These are phyloP conservation scores for Drosophila yooni DNA, from an alignment of 2,888 invertebrate genomes.

Conservation along the genomic window DNA sequence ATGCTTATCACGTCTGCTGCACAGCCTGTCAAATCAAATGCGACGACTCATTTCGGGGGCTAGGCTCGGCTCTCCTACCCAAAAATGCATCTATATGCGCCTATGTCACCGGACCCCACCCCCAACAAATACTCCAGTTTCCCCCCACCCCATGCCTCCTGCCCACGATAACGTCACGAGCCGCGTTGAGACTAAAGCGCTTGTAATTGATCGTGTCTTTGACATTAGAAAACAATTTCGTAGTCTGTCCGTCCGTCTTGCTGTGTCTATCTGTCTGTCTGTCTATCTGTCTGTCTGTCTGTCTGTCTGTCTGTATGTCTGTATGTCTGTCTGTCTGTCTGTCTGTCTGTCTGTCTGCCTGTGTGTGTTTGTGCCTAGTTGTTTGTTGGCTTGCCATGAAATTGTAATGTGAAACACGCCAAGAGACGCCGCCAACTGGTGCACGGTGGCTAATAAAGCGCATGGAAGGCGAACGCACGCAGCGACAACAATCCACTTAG, in stretches of 20 bases:
- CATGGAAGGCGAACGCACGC: conserved; percentile 62
- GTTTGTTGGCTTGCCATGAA: conserved; percentile 37
- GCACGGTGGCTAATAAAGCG: conserved; percentile 76
- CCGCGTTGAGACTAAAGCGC: conserved; percentile 61
- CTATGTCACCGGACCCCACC: neutral
- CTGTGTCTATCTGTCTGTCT: conserved; percentile 8
- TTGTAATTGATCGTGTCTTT: conserved; percentile 78
- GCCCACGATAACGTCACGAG: conserved; percentile 49
- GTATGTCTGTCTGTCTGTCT: conserved; percentile 4
- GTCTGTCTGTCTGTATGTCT: conserved; percentile 8
- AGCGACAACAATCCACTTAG: conserved; percentile 80
- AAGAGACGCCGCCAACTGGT: conserved; percentile 70
- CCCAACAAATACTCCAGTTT: neutral
- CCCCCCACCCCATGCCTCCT: neutral
- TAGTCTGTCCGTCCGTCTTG: conserved; percentile 17
- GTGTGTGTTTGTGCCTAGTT: neutral
- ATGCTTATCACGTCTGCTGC: conserved; percentile 45
- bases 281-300: conserved; percentile 16
- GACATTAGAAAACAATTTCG: conserved; percentile 71
- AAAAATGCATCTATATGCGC: conserved; percentile 6
- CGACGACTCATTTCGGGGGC: conserved; percentile 26
- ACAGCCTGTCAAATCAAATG: conserved; percentile 29
- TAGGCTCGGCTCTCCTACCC: conserved; percentile 20
- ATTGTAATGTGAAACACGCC: conserved; percentile 57
- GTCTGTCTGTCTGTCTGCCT: conserved; percentile 6